Percentiles rank a stretch among this genome's conserved stretches.
phyloP scores from a whole-genome alignment of 2,797 vertebrate species.

The Uromys caudimaculatus region DNA sequence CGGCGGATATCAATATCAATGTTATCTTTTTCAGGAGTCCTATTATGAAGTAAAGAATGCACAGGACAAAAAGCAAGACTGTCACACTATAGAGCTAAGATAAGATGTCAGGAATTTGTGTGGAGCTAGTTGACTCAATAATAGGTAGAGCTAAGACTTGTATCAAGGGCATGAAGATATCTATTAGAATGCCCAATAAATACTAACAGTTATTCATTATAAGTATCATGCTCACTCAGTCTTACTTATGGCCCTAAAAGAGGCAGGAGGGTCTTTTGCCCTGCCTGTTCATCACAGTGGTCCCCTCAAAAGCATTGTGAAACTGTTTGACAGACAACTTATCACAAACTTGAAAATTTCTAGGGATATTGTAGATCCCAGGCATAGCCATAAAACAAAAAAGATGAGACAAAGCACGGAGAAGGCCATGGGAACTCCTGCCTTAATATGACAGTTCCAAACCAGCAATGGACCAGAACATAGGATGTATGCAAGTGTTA shows the following conservation, averaged over 20 bases:
- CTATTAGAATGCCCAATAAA: not conserved
- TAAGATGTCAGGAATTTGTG: not conserved
- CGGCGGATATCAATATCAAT: not conserved
- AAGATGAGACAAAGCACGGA: not conserved
- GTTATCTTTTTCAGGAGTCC: slow-evolving; percentile 7
- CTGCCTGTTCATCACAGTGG: not conserved
- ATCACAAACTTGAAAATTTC: not conserved
- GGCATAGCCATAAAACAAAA: not conserved
- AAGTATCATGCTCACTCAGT: not conserved
- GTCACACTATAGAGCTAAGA: not conserved
- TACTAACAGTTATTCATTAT: not conserved
- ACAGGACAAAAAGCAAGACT: not conserved
- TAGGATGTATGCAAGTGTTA: not conserved
- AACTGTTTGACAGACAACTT: not conserved
- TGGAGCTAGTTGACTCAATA: not conserved
- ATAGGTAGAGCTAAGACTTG: not conserved
- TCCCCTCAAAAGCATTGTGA: not conserved
- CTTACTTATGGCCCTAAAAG: not conserved
- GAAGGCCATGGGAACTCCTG: not conserved
- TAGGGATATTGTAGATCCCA: slow-evolving; percentile 6
- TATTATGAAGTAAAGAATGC: not conserved
- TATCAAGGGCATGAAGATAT: not conserved
- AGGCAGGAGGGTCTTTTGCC: not conserved
- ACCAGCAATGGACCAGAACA: not conserved
- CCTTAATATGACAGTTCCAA: not conserved